Conservation (phyloP, 2,113 vertebrate species). For the Rhea americana region DNA sequence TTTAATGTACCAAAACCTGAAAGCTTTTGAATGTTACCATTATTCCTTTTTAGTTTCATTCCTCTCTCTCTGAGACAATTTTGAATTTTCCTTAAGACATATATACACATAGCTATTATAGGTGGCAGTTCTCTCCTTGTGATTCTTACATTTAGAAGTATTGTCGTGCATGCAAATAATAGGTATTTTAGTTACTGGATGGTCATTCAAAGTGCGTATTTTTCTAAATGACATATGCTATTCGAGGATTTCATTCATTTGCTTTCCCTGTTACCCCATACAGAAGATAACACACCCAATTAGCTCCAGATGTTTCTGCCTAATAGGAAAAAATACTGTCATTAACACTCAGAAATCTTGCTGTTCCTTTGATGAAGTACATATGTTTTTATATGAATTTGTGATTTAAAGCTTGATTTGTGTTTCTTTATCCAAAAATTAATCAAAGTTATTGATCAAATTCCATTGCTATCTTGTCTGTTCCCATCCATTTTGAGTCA, state of each 20-base stretch:
- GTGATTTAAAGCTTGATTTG: background rate
- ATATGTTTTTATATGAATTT: background rate
- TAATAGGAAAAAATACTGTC: background rate
- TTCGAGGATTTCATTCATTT: background rate
- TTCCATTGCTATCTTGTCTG: background rate
- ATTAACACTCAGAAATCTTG: background rate
- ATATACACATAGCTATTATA: background rate
- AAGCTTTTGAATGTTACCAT: background rate
- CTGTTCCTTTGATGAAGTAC: background rate
- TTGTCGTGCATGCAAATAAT: background rate
- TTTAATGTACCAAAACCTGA: background rate
- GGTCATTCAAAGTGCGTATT: background rate
- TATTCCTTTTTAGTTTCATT: background rate
- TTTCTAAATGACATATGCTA: background rate
- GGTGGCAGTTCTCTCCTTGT: background rate
- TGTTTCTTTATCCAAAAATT: background rate
- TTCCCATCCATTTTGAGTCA: background rate
- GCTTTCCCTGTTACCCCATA: background rate
- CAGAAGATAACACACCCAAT: background rate
- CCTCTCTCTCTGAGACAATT: background rate
- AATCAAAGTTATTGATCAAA: background rate
- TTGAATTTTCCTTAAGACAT: background rate
- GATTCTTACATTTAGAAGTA: background rate
- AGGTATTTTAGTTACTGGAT: background rate
- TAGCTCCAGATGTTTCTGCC: background rate